Conservation (phyloP, 2,888 invertebrate species). For the Cyclophora albipunctata region DNA sequence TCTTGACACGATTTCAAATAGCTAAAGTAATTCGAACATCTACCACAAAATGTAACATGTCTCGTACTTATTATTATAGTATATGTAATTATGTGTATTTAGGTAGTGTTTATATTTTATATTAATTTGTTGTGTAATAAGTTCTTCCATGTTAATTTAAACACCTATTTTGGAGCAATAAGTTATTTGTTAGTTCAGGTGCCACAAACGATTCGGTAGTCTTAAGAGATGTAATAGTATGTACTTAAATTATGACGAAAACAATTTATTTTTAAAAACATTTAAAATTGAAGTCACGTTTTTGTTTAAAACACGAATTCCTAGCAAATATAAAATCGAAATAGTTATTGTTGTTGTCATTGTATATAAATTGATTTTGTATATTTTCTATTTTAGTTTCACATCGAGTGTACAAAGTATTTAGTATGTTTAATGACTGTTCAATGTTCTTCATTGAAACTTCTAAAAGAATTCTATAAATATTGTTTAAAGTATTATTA, state of each 20-base stretch:
- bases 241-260: not conserved
- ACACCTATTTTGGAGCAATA: slow-evolving; percentile 34
- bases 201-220: slow-evolving; percentile 44
- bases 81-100: slow-evolving; percentile 8
- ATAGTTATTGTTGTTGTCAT: slow-evolving; percentile 64
- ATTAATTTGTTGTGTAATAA: slow-evolving; percentile 29
- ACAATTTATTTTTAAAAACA: not conserved
- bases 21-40: slow-evolving; percentile 16
- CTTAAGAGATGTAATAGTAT: slow-evolving; percentile 3
- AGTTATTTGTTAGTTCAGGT: slow-evolving; percentile 40
- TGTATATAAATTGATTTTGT: slow-evolving; percentile 69
- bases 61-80: too few species aligned
- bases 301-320: slow-evolving; percentile 40
- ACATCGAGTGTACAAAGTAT: slow-evolving; percentile 68
- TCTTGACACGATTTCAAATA: slow-evolving; percentile 36
- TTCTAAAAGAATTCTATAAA: slow-evolving; percentile 59
- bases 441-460: slow-evolving; percentile 45
- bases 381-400: slow-evolving; percentile 70
- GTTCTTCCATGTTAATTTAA: slow-evolving; percentile 51
- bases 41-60: slow-evolving; percentile 13
- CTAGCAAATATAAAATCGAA: slow-evolving; percentile 46
- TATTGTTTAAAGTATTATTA: slow-evolving; percentile 75
- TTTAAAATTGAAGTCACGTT: slow-evolving; percentile 21
- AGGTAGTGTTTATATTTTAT: slow-evolving; percentile 22
- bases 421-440: slow-evolving; percentile 50